A percentile compares a stretch with the other conserved stretches of the same genome.
Conservation (phyloP, 37 sponge, comb jelly and placozoan species). For the Theonella swinhoei region DNA sequence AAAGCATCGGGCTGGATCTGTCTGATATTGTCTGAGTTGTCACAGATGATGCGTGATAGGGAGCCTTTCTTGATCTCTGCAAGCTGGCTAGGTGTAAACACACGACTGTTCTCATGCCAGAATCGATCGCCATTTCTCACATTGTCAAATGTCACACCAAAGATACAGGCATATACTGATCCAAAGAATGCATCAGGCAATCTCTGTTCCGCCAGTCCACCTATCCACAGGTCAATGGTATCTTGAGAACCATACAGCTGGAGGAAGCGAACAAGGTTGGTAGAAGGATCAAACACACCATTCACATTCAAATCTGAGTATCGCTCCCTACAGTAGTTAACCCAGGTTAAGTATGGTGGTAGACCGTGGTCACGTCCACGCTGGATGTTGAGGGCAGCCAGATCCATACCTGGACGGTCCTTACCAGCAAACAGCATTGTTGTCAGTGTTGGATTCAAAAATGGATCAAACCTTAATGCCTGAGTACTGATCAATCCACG, state of each 20-base stretch:
- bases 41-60: slow-evolving; percentile 82
- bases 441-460: slow-evolving; percentile 68
- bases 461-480: slow-evolving; percentile 72
- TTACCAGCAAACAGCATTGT: slow-evolving; percentile 53
- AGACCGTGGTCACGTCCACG: slow-evolving; percentile 92
- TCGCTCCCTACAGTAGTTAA: slow-evolving; percentile 63
- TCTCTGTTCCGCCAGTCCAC: slow-evolving; percentile 76
- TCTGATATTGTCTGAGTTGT: slow-evolving; percentile 76
- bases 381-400: slow-evolving; percentile 88
- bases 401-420: slow-evolving; percentile 55
- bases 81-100: slow-evolving; percentile 77
- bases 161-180: slow-evolving; percentile 89
- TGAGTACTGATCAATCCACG: slow-evolving; percentile 64
- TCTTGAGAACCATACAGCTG: slow-evolving; percentile 59
- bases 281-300: slow-evolving; percentile 34
- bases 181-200: slow-evolving; percentile 76
- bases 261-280: slow-evolving; percentile 38
- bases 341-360: slow-evolving; percentile 68
- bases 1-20: slow-evolving; percentile 78
- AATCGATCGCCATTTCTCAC: slow-evolving; percentile 91
- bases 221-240: slow-evolving; percentile 76
- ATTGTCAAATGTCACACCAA: slow-evolving; percentile 74
- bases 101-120: slow-evolving; percentile 80
- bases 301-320: background rate
- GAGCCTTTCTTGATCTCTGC: slow-evolving; percentile 50